phyloP scores from a whole-genome alignment of 2,113 vertebrate species.

The Epinephelus moara region DNA sequence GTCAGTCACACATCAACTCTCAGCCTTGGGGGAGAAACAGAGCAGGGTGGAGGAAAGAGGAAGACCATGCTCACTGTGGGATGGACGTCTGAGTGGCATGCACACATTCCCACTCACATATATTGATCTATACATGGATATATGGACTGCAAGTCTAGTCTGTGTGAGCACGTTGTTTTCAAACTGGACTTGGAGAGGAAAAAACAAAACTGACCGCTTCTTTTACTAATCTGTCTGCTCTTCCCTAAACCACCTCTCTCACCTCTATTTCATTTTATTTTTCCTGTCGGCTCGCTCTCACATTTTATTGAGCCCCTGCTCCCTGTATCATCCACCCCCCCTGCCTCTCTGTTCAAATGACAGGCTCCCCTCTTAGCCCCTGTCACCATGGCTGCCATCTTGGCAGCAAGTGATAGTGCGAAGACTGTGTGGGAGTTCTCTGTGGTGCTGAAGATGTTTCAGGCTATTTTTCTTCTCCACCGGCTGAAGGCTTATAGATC shows the following conservation, averaged over 20 bases:
- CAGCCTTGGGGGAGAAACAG: conserved; percentile 57
- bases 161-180: neutral
- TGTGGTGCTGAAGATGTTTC: conserved; percentile 35
- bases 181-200: neutral
- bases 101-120: conserved; percentile 6
- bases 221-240: conserved; percentile 32
- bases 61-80: conserved; percentile 17
- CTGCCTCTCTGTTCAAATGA: conserved; percentile 67
- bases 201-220: conserved; percentile 4
- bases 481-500: conserved; percentile 9
- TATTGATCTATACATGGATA: neutral
- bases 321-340: conserved; percentile 40
- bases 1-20: conserved; percentile 79
- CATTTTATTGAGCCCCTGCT: conserved; percentile 49
- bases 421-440: conserved; percentile 66
- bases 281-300: conserved; percentile 48
- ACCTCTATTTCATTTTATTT: conserved; percentile 42
- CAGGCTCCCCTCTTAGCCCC: conserved; percentile 73
- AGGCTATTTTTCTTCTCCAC: conserved; percentile 40
- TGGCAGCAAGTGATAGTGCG: conserved; percentile 60
- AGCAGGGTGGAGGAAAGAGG: conserved; percentile 38
- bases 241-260: conserved; percentile 6
- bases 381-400: conserved; percentile 73
- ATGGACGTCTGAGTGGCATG: conserved; percentile 23
- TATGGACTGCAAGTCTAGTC: neutral